phyloP scores from a whole-genome alignment of 2,888 invertebrate species.

The Subacronicta megacephala region DNA sequence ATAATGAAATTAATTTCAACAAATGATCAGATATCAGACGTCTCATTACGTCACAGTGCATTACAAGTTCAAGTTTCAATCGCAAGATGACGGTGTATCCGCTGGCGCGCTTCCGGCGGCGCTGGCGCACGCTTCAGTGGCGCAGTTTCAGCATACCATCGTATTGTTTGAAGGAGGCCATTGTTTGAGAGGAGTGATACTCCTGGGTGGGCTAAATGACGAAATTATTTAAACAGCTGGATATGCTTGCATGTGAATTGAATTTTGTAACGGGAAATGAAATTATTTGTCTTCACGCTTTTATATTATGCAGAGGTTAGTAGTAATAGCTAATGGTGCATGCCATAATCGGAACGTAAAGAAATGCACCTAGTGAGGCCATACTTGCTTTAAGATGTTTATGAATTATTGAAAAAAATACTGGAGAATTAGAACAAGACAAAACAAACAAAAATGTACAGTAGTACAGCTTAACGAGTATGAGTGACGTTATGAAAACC shows the following conservation, averaged over 20 bases:
- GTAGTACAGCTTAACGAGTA: too few relatives aligned
- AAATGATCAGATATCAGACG: slow-evolving; percentile 44
- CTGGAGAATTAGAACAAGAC: too few relatives aligned
- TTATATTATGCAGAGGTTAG: neutral
- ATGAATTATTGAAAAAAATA: too few relatives aligned
- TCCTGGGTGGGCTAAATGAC: slow-evolving; percentile 46
- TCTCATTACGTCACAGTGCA: slow-evolving; percentile 35
- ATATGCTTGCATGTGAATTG: slow-evolving; percentile 17
- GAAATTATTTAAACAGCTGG: slow-evolving; percentile 48
- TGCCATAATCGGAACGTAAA: neutral
- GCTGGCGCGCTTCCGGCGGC: slow-evolving; percentile 43
- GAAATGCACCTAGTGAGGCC: too few relatives aligned
- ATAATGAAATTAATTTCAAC: slow-evolving; percentile 26
- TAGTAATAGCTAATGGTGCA: neutral
- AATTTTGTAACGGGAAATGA: slow-evolving; percentile 17
- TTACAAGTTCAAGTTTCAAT: slow-evolving; percentile 62
- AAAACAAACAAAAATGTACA: too few relatives aligned
- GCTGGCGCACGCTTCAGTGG: slow-evolving; percentile 55
- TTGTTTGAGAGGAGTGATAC: slow-evolving; percentile 51
- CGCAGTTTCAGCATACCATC: slow-evolving; percentile 53
- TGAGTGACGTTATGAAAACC: neutral
- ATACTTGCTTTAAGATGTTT: too few relatives aligned
- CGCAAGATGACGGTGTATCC: slow-evolving; percentile 56
- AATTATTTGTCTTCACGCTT: slow-evolving; percentile 9
- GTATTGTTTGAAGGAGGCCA: slow-evolving; percentile 51